phyloP scores from a whole-genome alignment of 2,888 invertebrate species.

The Ephialtes manifestator region DNA sequence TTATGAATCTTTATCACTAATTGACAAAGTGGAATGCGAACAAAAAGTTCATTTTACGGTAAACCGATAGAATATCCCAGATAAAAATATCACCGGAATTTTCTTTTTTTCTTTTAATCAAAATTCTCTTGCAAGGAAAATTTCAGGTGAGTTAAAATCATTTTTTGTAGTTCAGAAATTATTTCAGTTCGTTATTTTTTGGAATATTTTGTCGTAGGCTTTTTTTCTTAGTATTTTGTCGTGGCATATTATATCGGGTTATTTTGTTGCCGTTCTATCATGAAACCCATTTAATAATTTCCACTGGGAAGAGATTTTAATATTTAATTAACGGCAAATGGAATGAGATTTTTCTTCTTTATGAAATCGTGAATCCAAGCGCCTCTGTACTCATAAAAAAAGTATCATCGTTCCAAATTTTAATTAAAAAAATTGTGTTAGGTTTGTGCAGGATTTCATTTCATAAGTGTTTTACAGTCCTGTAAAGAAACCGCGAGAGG shows the following conservation, averaged over 20 bases:
- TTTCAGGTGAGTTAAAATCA: too few species aligned
- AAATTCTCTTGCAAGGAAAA: too few species aligned
- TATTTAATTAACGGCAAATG: slow-evolving; percentile 16
- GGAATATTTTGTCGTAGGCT: too few species aligned
- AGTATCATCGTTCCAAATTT: slow-evolving; percentile 18
- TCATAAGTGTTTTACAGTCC: slow-evolving; percentile 41
- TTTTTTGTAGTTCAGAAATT: too few species aligned
- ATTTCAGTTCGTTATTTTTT: too few species aligned
- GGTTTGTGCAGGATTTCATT: slow-evolving; percentile 63
- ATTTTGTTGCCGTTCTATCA: too few species aligned
- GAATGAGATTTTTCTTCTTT: slow-evolving; percentile 23
- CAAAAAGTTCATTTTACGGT: slow-evolving; percentile 46
- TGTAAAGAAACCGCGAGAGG: slow-evolving; percentile 39
- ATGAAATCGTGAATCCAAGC: background rate
- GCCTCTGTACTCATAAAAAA: slow-evolving; percentile 17
- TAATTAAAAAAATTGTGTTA: slow-evolving; percentile 16
- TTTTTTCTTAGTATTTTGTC: too few species aligned
- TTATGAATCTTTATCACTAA: slow-evolving; percentile 37
- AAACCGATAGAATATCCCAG: too few species aligned
- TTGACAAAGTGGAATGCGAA: slow-evolving; percentile 65
- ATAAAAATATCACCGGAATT: too few species aligned
- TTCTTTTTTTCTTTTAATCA: too few species aligned
- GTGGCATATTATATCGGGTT: too few species aligned
- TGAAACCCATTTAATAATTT: slow-evolving; percentile 28
- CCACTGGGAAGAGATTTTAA: slow-evolving; percentile 55